Conservation (phyloP, 2,888 invertebrate genomes). For the Eremobia ochroleuca region DNA sequence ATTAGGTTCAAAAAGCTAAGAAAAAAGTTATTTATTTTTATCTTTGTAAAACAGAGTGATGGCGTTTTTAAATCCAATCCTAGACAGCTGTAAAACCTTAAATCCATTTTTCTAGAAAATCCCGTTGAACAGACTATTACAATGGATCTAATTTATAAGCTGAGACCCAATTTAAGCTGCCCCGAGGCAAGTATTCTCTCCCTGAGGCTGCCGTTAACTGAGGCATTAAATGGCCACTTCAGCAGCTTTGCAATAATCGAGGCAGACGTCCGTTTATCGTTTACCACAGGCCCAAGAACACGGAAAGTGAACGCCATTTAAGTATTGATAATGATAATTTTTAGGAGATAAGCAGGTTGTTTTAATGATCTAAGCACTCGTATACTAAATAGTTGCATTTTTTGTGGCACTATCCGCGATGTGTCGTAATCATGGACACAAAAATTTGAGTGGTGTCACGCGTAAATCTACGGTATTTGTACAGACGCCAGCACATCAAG, state of each 20-base stretch:
- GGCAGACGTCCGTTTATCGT: conserved; percentile 37
- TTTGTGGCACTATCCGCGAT: background rate
- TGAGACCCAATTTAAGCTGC: conserved; percentile 34
- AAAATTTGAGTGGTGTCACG: background rate
- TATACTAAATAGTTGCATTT: background rate
- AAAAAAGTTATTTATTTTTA: background rate
- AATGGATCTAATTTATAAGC: conserved; percentile 37
- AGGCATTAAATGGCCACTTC: conserved; percentile 56
- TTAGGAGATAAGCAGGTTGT: background rate
- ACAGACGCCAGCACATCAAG: no score
- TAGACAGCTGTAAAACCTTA: background rate
- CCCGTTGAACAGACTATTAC: background rate
- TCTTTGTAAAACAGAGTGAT: background rate
- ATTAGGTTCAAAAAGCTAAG: background rate
- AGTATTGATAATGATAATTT: conserved; percentile 1
- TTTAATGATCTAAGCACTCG: background rate
- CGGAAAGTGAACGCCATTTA: conserved; percentile 11
- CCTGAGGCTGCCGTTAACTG: conserved; percentile 40
- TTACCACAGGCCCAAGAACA: conserved; percentile 7
- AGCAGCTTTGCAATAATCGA: conserved; percentile 43
- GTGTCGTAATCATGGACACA: background rate
- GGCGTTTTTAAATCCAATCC: background rate
- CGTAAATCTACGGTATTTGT: no score
- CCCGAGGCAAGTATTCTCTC: conserved; percentile 33
- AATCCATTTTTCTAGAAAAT: background rate